Percentiles rank a stretch among this genome's conserved stretches.
phyloP scores from a whole-genome alignment of 2,797 vertebrate species.

The Acanthurus leucopareius region DNA sequence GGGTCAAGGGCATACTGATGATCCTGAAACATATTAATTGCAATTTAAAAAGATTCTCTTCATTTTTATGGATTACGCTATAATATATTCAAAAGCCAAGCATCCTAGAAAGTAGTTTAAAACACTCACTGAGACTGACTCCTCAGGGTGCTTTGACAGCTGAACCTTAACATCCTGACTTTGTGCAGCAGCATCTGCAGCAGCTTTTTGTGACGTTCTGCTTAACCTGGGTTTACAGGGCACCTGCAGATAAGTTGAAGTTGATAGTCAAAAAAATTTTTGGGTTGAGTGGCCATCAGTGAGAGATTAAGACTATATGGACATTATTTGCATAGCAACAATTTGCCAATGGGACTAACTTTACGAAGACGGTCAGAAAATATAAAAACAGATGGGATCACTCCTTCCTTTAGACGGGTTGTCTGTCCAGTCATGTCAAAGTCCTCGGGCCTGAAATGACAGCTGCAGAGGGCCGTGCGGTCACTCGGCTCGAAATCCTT shows the following conservation, averaged over 20 bases:
- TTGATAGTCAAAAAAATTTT: neutral
- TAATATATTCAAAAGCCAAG: neutral
- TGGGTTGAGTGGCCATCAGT: neutral
- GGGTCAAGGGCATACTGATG: conserved; percentile 26
- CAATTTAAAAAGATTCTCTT: neutral
- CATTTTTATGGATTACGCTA: neutral
- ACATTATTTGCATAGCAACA: neutral
- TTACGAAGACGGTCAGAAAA: neutral
- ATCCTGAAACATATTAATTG: conserved; percentile 1
- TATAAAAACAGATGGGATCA: neutral
- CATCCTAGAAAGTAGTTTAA: neutral
- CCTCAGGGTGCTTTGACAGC: neutral
- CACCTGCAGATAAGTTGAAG: neutral
- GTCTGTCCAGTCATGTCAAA: conserved; percentile 25
- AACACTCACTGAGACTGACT: neutral
- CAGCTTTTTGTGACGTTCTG: neutral
- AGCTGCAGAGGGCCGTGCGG: conserved; percentile 16
- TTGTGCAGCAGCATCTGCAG: neutral
- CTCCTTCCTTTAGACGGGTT: conserved; percentile 4
- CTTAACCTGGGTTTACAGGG: neutral
- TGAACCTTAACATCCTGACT: neutral
- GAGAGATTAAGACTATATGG: neutral
- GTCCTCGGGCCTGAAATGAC: conserved; percentile 17
- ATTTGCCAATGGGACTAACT: neutral
- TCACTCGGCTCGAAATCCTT: conserved; percentile 7